These are phyloP conservation scores for Isaurus tuberculatus DNA, from an alignment of 92 coral and sea anemone species.

Conservation along the genomic window DNA sequence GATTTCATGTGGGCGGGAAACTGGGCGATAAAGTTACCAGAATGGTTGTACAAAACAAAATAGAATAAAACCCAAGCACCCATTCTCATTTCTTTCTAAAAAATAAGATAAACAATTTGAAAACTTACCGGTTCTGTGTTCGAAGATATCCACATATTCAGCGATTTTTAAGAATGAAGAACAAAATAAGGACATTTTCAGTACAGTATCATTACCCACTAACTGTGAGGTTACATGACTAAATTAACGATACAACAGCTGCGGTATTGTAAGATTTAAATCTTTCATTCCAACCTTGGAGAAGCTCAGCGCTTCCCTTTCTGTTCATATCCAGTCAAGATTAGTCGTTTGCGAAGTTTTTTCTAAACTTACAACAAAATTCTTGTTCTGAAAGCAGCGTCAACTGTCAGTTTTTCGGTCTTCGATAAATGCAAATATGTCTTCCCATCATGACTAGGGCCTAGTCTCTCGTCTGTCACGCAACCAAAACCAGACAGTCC, in stretches of 20 bases:
- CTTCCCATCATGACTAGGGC: neutral
- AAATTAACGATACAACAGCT: neutral
- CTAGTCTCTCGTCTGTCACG: constrained; percentile 18
- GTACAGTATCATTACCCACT: neutral
- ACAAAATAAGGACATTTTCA: constrained; percentile 5
- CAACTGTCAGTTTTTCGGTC: neutral
- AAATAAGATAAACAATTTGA: no score
- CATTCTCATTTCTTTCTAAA: neutral
- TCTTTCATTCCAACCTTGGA: constrained; percentile 19
- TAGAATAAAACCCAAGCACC: neutral
- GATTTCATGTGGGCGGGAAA: constrained; percentile 38
- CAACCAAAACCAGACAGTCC: neutral
- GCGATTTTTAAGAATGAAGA: constrained; percentile 29
- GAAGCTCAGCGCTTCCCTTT: constrained; percentile 12
- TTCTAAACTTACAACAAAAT: neutral
- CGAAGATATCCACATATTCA: constrained; percentile 43
- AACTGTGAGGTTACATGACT: neutral
- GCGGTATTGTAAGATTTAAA: neutral
- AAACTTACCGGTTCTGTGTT: constrained; percentile 63
- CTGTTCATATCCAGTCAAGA: constrained; percentile 26
- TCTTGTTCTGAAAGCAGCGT: neutral
- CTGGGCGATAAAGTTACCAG: neutral
- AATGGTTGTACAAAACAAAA: neutral
- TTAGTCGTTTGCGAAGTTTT: neutral
- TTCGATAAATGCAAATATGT: neutral